phyloP scores from a whole-genome alignment of 2,113 vertebrate genomes.

The Sceloporus undulatus region DNA sequence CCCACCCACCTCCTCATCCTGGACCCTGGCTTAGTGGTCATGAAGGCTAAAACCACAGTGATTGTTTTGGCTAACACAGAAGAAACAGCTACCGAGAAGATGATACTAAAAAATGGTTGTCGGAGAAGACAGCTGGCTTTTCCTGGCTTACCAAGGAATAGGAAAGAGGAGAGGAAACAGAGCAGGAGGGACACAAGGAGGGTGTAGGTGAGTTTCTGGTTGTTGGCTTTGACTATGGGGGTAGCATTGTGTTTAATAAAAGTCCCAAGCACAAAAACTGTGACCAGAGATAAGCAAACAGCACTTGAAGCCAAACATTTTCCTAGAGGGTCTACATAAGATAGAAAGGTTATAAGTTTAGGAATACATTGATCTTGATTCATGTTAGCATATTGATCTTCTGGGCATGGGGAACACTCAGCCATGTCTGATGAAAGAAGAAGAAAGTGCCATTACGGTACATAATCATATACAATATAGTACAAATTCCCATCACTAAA shows the following conservation, averaged over 20 bases:
- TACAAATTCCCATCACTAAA: no score
- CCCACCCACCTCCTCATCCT: neutral
- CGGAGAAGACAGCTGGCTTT: neutral
- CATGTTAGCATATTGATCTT: neutral
- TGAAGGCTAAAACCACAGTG: neutral
- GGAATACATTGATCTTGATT: neutral
- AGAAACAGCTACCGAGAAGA: neutral
- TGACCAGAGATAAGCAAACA: neutral
- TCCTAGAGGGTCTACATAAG: neutral
- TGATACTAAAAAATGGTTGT: neutral
- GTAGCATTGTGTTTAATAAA: neutral
- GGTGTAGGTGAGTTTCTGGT: neutral
- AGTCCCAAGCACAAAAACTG: neutral
- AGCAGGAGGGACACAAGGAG: neutral
- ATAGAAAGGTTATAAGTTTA: neutral
- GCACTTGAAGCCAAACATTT: neutral
- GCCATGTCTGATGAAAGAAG: neutral
- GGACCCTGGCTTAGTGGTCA: neutral
- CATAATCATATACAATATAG: no score
- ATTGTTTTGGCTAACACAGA: constrained; percentile 7
- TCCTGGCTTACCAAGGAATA: neutral
- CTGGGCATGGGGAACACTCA: neutral
- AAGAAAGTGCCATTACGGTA: neutral
- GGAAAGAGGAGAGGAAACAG: neutral
- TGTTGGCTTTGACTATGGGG: neutral